Base-by-base conservation (phyloP, 2,113 vertebrate genomes). In the Oophaga pumilio region DNA sequence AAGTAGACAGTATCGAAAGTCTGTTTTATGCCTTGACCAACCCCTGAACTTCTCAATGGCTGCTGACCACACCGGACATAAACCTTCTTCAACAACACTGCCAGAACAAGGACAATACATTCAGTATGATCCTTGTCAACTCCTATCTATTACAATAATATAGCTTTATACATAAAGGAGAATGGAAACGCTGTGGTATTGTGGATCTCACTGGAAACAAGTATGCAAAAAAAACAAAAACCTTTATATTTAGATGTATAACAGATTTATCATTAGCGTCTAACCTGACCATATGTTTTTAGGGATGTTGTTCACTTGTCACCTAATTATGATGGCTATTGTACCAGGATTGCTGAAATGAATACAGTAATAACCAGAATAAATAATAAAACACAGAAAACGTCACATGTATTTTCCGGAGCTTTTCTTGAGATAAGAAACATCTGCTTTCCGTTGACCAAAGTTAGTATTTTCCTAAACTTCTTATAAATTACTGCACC, bases 61-160 rank as follows among this genome's bases (percentile, higher is more conserved):
- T 87, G 86, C 86, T 82, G 86, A 6, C 57, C n/a, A 49, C 49
- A 60, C 52, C 28, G 18, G 66, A 57, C 26, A 69, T 24, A 15
- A 57, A 71, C 22, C 8, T 13, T n/a, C 53, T 76, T 56, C 24
- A 74, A 82, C 73, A 17, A 82, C 86, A 87, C 86, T 87, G 86
- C 86, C 86, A 82, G 20, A 87, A 87, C 28, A 85, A 77, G 26
- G 84, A 57, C 80, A 68, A 57, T 85, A 85, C 59, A 50, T 62
- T 52, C 26, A 85, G 84, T 85, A 78, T 87, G 33, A 43, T 6
- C 60, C 77, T 81, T 87, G 66, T 82, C 8, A 50, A 82, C n/a
- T 60, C 20, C 20, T 82, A 82, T 26, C 28, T 82, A 82, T 14
- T 80, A 85, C 69, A 74, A 28, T 73, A 85, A 68, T 76, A 33